Base-by-base conservation (phyloP, 2,888 invertebrate genomes). In the Orthosia gothica region DNA sequence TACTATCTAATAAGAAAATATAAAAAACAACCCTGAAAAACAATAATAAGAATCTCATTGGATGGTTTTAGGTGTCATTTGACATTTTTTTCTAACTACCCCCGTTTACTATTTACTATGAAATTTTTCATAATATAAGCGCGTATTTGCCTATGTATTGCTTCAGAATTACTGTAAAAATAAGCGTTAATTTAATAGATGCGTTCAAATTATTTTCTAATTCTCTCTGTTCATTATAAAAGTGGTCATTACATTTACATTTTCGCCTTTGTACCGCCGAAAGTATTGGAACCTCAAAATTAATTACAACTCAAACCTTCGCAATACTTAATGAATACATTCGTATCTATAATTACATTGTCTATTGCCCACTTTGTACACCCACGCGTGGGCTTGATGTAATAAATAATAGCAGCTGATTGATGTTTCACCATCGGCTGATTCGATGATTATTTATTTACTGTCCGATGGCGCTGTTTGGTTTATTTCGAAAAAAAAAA, bases 281-380 rank as follows among this genome's bases (percentile, higher is more conserved):
- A 72, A 66, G 71, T 63, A 85, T 66, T 74, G 64, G 65, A 15
- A 77, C 57, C 65, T 67, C 71, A 62, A 78, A 86, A 82, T 87
- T 87, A 87, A 87, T 84, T 84, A 80, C 87, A 72, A 50, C 63
- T 66, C 52, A 49, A 71, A 58, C 70, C 79, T 81, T 82, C 80
- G 84, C 80, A 87, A 90, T 79, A 76, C 74, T 84, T 90, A 89
- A 90, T 87, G 87, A 89, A 89, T 87, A 87, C 88, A 90, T 91
- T 90, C 87, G 88, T 89, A 84, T 87, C 85, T 88, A 85, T 89
- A 91, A 91, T 91, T 91, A 90, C 90, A 91, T 91, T 88, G 89
- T 88, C 84, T 88, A 89, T 91, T 90, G 90, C 89, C 88, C 89
- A 89, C 87, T 88, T 89, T 88, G 81, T 85, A 87, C 90, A 87